These are phyloP conservation scores for Syngnathus acus DNA, from an alignment of 2,797 vertebrate species.

Conservation along the genomic window DNA sequence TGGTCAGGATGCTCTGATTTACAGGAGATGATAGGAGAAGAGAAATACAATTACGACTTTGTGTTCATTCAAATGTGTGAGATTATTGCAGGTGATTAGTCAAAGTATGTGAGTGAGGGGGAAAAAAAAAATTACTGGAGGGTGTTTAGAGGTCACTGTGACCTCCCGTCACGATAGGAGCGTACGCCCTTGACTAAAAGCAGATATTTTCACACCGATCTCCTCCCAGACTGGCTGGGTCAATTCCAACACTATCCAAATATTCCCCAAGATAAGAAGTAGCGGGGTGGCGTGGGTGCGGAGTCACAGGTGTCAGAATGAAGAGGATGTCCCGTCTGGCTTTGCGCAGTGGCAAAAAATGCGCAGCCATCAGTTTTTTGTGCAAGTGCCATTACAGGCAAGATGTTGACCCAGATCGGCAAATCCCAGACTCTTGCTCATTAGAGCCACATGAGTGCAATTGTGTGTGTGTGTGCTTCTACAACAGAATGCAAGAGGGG, in stretches of 20 bases:
- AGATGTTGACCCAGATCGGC: conserved; percentile 61
- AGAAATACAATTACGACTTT: background rate
- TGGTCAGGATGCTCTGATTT: conserved; percentile 23
- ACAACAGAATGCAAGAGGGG: conserved; percentile 1
- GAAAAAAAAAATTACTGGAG: background rate
- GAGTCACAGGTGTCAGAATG: conserved; percentile 55
- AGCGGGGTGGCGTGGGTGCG: conserved; percentile 11
- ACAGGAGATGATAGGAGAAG: conserved; percentile 24
- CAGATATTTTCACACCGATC: conserved; percentile 37
- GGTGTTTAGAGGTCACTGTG: conserved; percentile 1
- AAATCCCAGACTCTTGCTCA: conserved; percentile 50
- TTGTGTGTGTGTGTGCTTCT: conserved; percentile 15
- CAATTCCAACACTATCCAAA: conserved; percentile 47
- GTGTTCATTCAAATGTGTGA: background rate
- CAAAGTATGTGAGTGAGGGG: background rate
- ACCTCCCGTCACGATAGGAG: conserved; percentile 12
- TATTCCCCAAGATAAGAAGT: conserved; percentile 41
- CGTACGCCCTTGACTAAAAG: conserved; percentile 15
- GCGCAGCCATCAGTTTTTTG: conserved; percentile 38
- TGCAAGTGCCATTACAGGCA: conserved; percentile 52
- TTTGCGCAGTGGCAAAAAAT: conserved; percentile 26
- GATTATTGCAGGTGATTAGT: background rate
- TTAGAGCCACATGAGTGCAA: conserved; percentile 35
- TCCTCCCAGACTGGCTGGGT: conserved; percentile 22
- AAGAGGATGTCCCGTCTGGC: conserved; percentile 56